Percentiles rank a stretch among this genome's conserved stretches.
Conservation (phyloP, 1,140 invertebrate species). For the Bathynomus jamesi region DNA sequence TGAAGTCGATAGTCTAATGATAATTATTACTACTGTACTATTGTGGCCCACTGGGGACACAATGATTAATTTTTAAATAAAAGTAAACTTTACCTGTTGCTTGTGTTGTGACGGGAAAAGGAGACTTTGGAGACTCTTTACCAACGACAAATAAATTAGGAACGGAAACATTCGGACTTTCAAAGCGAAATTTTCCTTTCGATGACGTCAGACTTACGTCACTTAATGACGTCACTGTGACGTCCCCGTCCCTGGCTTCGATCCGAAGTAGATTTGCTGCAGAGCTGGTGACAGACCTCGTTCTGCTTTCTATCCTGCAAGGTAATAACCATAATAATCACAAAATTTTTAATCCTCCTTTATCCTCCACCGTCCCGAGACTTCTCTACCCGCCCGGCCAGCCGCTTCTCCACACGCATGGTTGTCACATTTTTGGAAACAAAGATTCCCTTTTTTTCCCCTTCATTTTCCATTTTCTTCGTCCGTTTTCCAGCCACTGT, state of each 20-base stretch:
- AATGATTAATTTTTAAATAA: background rate
- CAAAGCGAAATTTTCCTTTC: background rate
- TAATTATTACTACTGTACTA: background rate
- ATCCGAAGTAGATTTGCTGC: background rate
- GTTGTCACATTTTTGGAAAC: no score
- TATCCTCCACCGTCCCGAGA: no score
- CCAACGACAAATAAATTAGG: background rate
- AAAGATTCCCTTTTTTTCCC: no score
- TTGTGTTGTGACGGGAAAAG: background rate
- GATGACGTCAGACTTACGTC: background rate
- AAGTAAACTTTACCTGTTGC: background rate
- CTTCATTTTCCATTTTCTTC: no score
- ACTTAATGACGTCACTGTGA: background rate
- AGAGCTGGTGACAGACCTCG: background rate
- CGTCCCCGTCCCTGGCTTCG: background rate
- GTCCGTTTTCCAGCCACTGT: no score
- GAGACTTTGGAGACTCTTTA: background rate
- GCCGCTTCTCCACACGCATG: no score
- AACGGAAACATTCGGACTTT: background rate
- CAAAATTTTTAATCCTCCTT: no score
- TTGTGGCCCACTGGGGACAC: background rate
- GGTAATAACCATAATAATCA: no score
- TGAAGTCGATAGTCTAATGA: no score
- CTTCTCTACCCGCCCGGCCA: no score
- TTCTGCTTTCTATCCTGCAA: background rate